Evolutionary conservation across 2,113 vertebrate species (phyloP), one percentile per base, ranked within the genome.

Genomic region (Hipposideros armiger): DNA sequence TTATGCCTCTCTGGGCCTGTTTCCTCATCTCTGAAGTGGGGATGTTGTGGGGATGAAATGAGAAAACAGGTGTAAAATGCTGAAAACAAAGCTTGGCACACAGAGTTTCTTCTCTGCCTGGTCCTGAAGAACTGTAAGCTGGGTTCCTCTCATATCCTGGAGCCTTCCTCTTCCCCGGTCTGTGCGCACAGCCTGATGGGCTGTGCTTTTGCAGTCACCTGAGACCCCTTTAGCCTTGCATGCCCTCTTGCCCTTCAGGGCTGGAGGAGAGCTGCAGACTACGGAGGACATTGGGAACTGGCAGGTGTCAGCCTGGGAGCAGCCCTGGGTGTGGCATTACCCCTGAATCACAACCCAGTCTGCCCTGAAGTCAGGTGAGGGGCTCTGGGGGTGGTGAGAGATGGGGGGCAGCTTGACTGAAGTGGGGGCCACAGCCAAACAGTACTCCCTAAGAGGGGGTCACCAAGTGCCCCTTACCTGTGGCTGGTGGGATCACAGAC

Each of bases 211-310:
- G 1, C 13, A 4, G 28, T 17, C 1, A 9, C 42, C 5, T 0
- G 67, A 30, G 36, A 30, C 88, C 64, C 30, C 20, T 19, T 54
- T 42, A 40, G 10, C 16, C 42, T 19, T 14, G 7, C 5, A 5
- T 45, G 50, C 58, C 19, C 32, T 13, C 20, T 45, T 69, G 32
- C 28, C 40, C 13, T 6, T 24, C n/a, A 42, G 20, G 64, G 42
- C 87, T 40, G 16, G 81, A 54, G n/a, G 42, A 26, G 20, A 64
- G 28, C 73, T 30, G 15, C 0, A 0, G 45, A 15, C 0, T 0
- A 28, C 5, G n/a, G n/a, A 19, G 47, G 26, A 14, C 1, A 2
- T n/a, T 54, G 66, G 54, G 66, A 62, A 50, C 47, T 6, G 6
- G 40, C 50, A 69, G 54, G 54, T 14, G 52, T 78, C 20, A 14